Evolutionary conservation across 2,888 invertebrate species (phyloP).

Genomic region (Ptycholaimellus sp.): DNA sequence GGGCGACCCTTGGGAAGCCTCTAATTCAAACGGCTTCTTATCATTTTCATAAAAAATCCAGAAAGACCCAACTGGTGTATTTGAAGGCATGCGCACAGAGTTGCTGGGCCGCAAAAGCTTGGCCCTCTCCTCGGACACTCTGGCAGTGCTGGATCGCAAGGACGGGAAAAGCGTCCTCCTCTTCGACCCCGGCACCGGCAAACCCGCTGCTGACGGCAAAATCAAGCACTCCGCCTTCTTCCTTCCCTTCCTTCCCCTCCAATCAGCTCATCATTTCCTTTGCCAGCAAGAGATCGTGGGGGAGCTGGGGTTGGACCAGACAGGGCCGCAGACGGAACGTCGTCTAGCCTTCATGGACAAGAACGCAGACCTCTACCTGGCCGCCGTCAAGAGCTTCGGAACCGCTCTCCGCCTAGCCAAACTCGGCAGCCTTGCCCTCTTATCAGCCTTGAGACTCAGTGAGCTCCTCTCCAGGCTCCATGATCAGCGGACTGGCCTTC

Average conservation of each 20-base stretch:
- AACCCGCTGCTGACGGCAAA: slow-evolving; percentile 47
- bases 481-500: slow-evolving; percentile 44
- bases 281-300: slow-evolving; percentile 44
- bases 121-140: slow-evolving; percentile 57
- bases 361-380: slow-evolving; percentile 59
- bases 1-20: too few species aligned
- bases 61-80: too few species aligned
- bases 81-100: slow-evolving; percentile 7
- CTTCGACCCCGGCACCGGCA: slow-evolving; percentile 53
- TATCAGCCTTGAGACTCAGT: neutral
- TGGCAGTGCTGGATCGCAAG: slow-evolving; percentile 57
- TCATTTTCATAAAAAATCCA: too few species aligned
- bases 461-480: slow-evolving; percentile 33
- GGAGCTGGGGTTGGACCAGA: slow-evolving; percentile 57
- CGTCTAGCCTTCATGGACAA: slow-evolving; percentile 64
- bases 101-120: slow-evolving; percentile 45
- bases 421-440: slow-evolving; percentile 36
- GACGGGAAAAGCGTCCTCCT: slow-evolving; percentile 50
- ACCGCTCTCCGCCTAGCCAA: slow-evolving; percentile 42
- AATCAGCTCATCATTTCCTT: slow-evolving; percentile 2
- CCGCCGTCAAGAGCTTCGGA: slow-evolving; percentile 43
- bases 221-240: slow-evolving; percentile 40
- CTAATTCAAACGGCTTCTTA: too few species aligned
- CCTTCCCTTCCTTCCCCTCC: neutral
- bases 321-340: slow-evolving; percentile 44